phyloP scores from a whole-genome alignment of 2,113 vertebrate species.

The Lamprologus sp. region DNA sequence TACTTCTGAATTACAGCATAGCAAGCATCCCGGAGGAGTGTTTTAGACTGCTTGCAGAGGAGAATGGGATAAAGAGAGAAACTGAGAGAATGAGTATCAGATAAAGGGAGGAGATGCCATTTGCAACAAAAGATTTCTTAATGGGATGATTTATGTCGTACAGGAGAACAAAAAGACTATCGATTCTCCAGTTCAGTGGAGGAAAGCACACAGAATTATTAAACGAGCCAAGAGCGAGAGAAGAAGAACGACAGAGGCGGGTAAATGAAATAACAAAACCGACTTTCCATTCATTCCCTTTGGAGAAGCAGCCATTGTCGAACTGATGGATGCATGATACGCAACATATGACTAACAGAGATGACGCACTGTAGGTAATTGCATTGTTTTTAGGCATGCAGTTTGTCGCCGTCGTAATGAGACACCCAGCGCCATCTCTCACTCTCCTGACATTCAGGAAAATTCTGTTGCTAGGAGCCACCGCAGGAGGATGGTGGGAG shows the following conservation, averaged over 20 bases:
- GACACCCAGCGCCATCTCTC: constrained; percentile 15
- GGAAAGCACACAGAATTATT: neutral
- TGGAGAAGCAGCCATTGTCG: neutral
- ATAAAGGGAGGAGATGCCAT: constrained; percentile 12
- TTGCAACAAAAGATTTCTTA: constrained; percentile 36
- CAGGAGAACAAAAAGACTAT: neutral
- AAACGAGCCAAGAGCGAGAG: neutral
- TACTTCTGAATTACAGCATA: constrained; percentile 46
- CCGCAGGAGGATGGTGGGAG: constrained; percentile 1
- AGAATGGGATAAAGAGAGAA: constrained; percentile 21
- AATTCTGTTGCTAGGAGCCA: constrained; percentile 47
- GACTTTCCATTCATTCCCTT: neutral
- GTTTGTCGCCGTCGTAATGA: constrained; percentile 24
- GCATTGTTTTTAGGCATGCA: constrained; percentile 23
- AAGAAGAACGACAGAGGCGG: neutral
- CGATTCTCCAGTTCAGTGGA: neutral
- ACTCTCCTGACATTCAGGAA: constrained; percentile 31
- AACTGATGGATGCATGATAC: neutral
- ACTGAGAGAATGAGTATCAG: neutral
- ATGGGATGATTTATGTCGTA: constrained; percentile 43
- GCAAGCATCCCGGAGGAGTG: constrained; percentile 22
- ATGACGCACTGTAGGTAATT: constrained; percentile 19
- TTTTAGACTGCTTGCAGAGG: constrained; percentile 10
- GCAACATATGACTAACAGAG: neutral
- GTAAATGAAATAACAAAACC: neutral